Evolutionary conservation across 2,113 vertebrate species (phyloP), one percentile per base, ranked within the genome.

Genomic region (Ciconia maguari): DNA sequence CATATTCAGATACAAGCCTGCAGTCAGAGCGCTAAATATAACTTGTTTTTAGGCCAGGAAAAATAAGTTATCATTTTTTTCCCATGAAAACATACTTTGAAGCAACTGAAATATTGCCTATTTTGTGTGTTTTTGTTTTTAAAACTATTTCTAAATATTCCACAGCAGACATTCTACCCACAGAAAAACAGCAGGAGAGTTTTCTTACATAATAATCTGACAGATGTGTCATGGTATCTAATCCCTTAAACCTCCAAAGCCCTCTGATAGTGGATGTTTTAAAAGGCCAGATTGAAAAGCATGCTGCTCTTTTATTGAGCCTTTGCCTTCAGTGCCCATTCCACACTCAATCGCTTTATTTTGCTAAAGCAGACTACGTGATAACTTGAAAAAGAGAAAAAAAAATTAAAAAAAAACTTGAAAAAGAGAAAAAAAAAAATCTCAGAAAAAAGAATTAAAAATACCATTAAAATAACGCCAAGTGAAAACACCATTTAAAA

Each of bases 161-260:
- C 82, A 96, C 66, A 95, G 93, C 94, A 94, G 95, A 94, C 48
- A 52, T 94, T 95, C 71, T 97, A 94, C 79, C 94, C 54, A 89
- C 93, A 96, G 97, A 97, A 98, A 98, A 97, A 95, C 97, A 98
- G 98, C 98, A 94, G 97, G 98, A 95, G 88, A 36, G 52, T 93
- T 97, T 98, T 97, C 97, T 98, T 98, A 98, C 94, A 98, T 98
- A 98, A 98, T 98, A 97, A 97, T 98, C 98, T 98, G 97, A 98
- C 98, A 98, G 98, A 99, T 98, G 98, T 98, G 98, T 97, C 98
- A 97, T 97, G 97, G 97, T 98, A 93, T 98, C 97, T 98, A 98
- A 98, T 99, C 98, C 97, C 95, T 98, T 98, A 98, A 98, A 97
- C 97, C 98, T 96, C 97, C 96, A 98, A 98, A 98, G 97, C 97